Evolutionary conservation across 2,797 vertebrate species (phyloP).

Genomic region (Semotilus atromaculatus): DNA sequence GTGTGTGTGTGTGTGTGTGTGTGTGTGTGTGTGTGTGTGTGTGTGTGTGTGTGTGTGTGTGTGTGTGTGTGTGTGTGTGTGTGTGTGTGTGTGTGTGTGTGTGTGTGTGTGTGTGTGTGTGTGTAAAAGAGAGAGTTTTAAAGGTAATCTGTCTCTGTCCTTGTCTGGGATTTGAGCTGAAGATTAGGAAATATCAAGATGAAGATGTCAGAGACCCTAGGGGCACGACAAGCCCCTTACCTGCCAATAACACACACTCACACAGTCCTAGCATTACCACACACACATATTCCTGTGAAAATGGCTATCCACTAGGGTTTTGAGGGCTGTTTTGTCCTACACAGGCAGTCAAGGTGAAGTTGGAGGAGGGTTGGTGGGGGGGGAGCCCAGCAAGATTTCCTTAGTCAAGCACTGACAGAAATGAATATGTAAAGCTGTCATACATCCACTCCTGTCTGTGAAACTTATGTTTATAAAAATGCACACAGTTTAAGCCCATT

Average conservation of each 20-base stretch:
- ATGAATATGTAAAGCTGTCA: slow-evolving; percentile 49
- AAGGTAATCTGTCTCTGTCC: slow-evolving; percentile 63
- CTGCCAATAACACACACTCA: slow-evolving; percentile 56
- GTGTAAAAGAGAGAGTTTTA: neutral
- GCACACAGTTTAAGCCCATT: neutral
- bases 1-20: neutral
- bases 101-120: neutral
- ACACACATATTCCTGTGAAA: slow-evolving; percentile 37
- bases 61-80: neutral
- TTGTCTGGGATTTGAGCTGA: slow-evolving; percentile 59
- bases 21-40: neutral
- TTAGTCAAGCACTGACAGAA: slow-evolving; percentile 33
- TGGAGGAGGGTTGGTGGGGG: neutral
- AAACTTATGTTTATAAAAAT: slow-evolving; percentile 26
- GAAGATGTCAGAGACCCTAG: slow-evolving; percentile 59
- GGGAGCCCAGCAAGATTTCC: slow-evolving; percentile 20
- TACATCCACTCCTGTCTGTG: slow-evolving; percentile 19
- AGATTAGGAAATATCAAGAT: slow-evolving; percentile 63
- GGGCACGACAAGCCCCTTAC: slow-evolving; percentile 51
- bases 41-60: neutral
- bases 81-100: neutral
- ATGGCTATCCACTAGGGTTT: slow-evolving; percentile 47
- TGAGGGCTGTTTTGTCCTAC: slow-evolving; percentile 51
- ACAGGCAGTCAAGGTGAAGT: slow-evolving; percentile 56
- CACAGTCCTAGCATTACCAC: slow-evolving; percentile 35